phyloP scores from a whole-genome alignment of 64 coral and sea anemone genomes.

The Cladopsammia gracilis region DNA sequence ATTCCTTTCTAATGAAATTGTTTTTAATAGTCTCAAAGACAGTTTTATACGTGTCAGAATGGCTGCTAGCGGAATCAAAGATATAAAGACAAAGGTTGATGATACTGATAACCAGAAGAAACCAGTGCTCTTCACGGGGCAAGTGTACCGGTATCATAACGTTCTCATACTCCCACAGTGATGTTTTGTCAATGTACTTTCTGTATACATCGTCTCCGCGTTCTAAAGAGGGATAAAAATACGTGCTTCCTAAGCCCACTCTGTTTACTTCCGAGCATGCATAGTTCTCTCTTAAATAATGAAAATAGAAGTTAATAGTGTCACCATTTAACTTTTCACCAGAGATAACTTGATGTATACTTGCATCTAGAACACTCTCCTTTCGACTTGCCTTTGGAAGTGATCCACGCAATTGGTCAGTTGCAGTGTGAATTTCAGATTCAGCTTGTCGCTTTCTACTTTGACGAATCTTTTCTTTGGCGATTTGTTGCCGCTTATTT shows the following conservation, averaged over 20 bases:
- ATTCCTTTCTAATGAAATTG: constrained; percentile 12
- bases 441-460: neutral
- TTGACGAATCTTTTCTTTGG: neutral
- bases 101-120: constrained; percentile 11
- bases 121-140: neutral
- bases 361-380: too few relatives aligned
- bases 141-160: neutral
- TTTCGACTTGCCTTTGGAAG: neutral
- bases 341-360: too few relatives aligned
- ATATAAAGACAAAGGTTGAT: neutral
- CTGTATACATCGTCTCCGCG: neutral
- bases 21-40: constrained; percentile 32
- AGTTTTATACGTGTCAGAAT: neutral
- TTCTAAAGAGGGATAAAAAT: constrained; percentile 12
- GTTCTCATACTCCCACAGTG: neutral
- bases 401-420: too few relatives aligned
- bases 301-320: constrained; percentile 40
- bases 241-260: neutral
- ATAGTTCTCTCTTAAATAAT: neutral
- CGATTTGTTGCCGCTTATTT: neutral
- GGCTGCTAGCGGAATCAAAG: constrained; percentile 1
- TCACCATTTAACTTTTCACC: constrained; percentile 13
- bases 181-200: neutral
- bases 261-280: neutral
- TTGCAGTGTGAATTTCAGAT: too few relatives aligned